A percentile compares a stretch with the other conserved stretches of the same genome.
Conservation (phyloP, 2,797 vertebrate genomes). For the Sphaeramia orbicularis region DNA sequence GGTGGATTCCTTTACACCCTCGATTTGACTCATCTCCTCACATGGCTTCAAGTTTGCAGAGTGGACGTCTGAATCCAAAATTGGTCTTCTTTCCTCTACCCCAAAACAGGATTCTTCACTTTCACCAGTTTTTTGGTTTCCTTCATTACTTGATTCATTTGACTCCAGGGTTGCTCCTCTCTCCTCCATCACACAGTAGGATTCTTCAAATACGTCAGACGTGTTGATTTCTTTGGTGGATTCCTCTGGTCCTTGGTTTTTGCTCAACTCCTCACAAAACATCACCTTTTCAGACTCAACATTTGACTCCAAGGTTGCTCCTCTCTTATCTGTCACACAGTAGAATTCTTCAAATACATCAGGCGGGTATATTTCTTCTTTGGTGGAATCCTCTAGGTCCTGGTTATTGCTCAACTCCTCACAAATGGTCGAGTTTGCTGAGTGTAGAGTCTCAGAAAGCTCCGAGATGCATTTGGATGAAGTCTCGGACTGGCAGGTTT, state of each 20-base stretch:
- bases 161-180: background rate
- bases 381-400: background rate
- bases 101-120: too few species aligned
- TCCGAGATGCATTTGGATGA: slow-evolving; percentile 58
- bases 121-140: too few species aligned
- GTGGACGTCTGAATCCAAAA: too few species aligned
- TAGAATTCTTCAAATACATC: slow-evolving; percentile 3
- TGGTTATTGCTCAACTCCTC: slow-evolving; percentile 19
- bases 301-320: too few species aligned
- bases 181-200: background rate
- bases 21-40: too few species aligned
- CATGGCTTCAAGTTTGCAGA: too few species aligned
- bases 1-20: background rate
- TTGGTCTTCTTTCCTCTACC: too few species aligned
- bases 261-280: too few species aligned
- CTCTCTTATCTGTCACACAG: background rate
- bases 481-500: slow-evolving; percentile 69
- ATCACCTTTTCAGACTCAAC: too few species aligned
- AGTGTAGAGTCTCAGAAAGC: slow-evolving; percentile 20
- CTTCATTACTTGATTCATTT: too few species aligned
- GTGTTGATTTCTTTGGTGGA: background rate
- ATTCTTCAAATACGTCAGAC: slow-evolving; percentile 5
- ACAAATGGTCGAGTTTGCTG: slow-evolving; percentile 41
- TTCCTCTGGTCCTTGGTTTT: background rate
- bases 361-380: too few species aligned